These are phyloP conservation scores for Argya squamiceps DNA, from an alignment of 2,797 vertebrate species.

Conservation along the genomic window DNA sequence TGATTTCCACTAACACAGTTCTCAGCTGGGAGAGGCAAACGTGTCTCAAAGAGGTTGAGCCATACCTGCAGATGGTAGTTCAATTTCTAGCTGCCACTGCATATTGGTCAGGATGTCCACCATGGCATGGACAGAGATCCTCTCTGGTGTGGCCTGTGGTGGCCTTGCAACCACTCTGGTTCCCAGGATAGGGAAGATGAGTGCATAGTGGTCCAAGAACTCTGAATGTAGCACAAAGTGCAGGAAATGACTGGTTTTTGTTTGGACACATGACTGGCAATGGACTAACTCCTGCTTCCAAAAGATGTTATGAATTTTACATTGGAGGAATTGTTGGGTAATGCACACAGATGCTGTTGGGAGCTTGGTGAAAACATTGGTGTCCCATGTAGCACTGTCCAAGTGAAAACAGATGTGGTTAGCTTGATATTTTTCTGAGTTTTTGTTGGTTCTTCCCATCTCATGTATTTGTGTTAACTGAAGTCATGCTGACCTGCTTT, in stretches of 20 bases:
- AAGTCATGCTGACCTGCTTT: conserved; percentile 23
- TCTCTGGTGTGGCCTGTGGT: fast-evolving
- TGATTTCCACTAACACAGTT: background rate
- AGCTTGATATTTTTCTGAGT: background rate
- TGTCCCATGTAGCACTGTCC: background rate
- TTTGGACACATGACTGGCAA: background rate
- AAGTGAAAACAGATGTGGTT: background rate
- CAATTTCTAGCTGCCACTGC: background rate
- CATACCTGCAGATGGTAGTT: fast-evolving
- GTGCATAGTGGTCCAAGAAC: background rate
- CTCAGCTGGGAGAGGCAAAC: background rate
- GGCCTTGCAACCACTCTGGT: background rate
- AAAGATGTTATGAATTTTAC: background rate
- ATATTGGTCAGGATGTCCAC: background rate
- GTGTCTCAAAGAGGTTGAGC: background rate
- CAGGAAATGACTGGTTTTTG: background rate
- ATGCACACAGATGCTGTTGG: background rate
- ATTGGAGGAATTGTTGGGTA: background rate
- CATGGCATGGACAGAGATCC: background rate
- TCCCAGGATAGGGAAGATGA: background rate
- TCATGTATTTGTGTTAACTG: background rate
- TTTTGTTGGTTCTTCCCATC: background rate
- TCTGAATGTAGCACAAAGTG: background rate
- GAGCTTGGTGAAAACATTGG: background rate
- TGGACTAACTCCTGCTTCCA: background rate